These are phyloP conservation scores for Odontamblyopus lacepedii DNA, from an alignment of 2,797 vertebrate species.

Conservation along the genomic window DNA sequence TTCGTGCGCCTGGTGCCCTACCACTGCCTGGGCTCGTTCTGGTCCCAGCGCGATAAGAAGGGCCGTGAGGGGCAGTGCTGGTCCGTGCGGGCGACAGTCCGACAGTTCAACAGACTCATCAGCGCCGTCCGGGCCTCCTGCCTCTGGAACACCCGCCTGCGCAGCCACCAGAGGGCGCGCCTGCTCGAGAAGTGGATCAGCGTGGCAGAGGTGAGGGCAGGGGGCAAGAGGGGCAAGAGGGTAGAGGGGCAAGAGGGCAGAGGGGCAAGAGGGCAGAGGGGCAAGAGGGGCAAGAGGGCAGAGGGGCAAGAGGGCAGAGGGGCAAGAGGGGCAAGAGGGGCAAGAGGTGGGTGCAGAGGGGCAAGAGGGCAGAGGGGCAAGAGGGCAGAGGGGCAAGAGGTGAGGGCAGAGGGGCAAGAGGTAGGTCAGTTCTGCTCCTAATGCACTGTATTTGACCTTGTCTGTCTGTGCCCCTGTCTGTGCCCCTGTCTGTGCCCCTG, in stretches of 20 bases:
- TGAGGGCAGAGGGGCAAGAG: too few relatives aligned
- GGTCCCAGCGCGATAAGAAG: constrained; percentile 90
- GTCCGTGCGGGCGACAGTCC: constrained; percentile 88
- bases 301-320: too few relatives aligned
- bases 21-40: constrained; percentile 89
- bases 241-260: not conserved
- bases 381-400: too few relatives aligned
- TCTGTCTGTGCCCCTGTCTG: too few relatives aligned
- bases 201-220: constrained; percentile 82
- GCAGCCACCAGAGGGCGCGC: constrained; percentile 84
- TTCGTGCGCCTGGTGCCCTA: constrained; percentile 90
- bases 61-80: constrained; percentile 84
- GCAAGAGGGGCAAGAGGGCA: too few relatives aligned
- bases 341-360: too few relatives aligned
- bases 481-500: too few relatives aligned
- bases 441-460: too few relatives aligned
- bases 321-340: too few relatives aligned
- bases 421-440: too few relatives aligned
- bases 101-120: constrained; percentile 89
- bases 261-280: too few relatives aligned
- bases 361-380: too few relatives aligned
- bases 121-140: constrained; percentile 86
- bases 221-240: not conserved
- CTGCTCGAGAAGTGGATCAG: constrained; percentile 93
- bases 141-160: constrained; percentile 80